Percentiles rank a stretch among this genome's conserved stretches.
Conservation (phyloP, 2,113 vertebrate species). For the Epinephelus moara region DNA sequence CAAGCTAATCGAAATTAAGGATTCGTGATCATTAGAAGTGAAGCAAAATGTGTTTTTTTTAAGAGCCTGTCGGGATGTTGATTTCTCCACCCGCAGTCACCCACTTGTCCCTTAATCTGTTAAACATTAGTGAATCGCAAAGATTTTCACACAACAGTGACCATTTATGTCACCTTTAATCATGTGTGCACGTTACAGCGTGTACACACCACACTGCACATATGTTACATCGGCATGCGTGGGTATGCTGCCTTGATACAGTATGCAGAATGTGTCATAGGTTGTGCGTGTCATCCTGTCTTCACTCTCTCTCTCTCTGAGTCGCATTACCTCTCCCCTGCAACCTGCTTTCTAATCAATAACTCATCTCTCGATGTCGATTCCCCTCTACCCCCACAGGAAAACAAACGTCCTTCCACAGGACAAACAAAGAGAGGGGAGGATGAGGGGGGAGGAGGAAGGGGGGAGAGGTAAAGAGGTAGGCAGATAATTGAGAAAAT, state of each 20-base stretch:
- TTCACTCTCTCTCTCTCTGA: slow-evolving; percentile 50
- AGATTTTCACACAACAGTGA: slow-evolving; percentile 26
- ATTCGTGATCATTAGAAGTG: neutral
- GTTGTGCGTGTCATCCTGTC: slow-evolving; percentile 60
- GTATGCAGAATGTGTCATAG: slow-evolving; percentile 64
- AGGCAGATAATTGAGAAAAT: slow-evolving; percentile 62
- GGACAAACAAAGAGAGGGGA: slow-evolving; percentile 78
- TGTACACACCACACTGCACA: slow-evolving; percentile 24
- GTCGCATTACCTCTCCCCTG: slow-evolving; percentile 62
- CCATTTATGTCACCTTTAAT: slow-evolving; percentile 45
- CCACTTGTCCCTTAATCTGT: neutral
- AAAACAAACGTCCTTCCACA: slow-evolving; percentile 85
- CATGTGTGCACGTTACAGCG: slow-evolving; percentile 25
- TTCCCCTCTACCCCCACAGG: slow-evolving; percentile 79
- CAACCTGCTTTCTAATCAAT: slow-evolving; percentile 84
- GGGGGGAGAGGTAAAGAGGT: slow-evolving; percentile 31
- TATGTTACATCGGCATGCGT: slow-evolving; percentile 23
- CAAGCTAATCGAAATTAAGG: neutral
- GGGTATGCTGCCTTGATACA: slow-evolving; percentile 43
- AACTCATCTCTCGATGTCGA: slow-evolving; percentile 84
- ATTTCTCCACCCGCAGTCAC: slow-evolving; percentile 17
- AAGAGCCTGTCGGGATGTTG: neutral
- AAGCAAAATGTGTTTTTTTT: neutral
- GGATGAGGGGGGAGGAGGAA: neutral
- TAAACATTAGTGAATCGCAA: slow-evolving; percentile 14